phyloP scores from a whole-genome alignment of 2,797 vertebrate species.

The Ispidina picta region DNA sequence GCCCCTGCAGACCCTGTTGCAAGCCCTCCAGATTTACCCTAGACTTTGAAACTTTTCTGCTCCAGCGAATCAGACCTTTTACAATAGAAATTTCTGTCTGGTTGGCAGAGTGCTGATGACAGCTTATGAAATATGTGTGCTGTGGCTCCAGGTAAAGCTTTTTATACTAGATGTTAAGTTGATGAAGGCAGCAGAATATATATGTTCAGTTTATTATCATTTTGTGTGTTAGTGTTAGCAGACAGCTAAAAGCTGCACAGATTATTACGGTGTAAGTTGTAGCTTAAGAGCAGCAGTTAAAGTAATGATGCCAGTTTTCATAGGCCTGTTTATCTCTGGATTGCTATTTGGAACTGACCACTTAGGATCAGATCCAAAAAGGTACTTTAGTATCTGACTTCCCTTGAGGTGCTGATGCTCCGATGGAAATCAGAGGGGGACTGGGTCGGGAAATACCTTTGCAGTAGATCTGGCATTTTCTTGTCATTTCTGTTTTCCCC shows the following conservation, averaged over 20 bases:
- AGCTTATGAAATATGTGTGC: background rate
- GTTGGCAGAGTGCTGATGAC: background rate
- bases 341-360: conserved; percentile 34
- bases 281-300: conserved; percentile 37
- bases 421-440: background rate
- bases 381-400: conserved; percentile 50
- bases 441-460: conserved; percentile 1
- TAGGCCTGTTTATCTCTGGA: conserved; percentile 19
- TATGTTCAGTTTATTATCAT: background rate
- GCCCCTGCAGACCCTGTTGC: accelerated
- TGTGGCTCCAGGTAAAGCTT: background rate
- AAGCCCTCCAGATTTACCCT: background rate
- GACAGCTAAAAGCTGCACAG: background rate
- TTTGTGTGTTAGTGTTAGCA: background rate
- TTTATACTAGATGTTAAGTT: conserved; percentile 4
- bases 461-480: conserved; percentile 1
- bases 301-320: conserved; percentile 33
- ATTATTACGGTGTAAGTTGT: background rate
- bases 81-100: background rate
- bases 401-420: background rate
- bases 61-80: background rate
- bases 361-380: conserved; percentile 63
- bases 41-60: background rate
- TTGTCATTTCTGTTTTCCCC: conserved; percentile 17
- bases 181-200: background rate